phyloP scores from a whole-genome alignment of 2,888 invertebrate species.

The Drosophila anomalipes region DNA sequence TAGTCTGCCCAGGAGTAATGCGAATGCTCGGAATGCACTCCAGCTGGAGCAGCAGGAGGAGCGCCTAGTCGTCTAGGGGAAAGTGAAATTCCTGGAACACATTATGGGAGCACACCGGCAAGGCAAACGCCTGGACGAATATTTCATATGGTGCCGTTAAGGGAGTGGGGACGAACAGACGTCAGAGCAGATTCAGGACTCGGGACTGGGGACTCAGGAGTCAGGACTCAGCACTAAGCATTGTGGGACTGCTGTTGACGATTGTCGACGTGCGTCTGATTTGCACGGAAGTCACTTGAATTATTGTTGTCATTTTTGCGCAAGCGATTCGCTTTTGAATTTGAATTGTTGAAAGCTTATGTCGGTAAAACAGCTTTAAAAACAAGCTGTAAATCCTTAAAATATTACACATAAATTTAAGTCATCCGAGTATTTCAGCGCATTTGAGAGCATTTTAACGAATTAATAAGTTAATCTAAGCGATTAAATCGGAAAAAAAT shows the following conservation, averaged over 20 bases:
- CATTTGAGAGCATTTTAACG: not conserved
- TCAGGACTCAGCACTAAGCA: not conserved
- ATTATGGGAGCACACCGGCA: slow-evolving; percentile 29
- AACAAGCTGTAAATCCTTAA: not conserved
- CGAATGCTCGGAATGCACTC: slow-evolving; percentile 60
- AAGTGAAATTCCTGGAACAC: slow-evolving; percentile 72
- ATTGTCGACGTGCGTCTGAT: slow-evolving; percentile 59
- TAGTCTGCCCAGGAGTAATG: slow-evolving; percentile 57
- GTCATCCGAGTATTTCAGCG: not conserved
- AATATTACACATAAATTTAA: not conserved
- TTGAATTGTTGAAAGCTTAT: slow-evolving; percentile 3
- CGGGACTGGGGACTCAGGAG: not conserved
- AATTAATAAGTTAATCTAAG: not conserved
- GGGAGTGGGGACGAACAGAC: slow-evolving; percentile 10
- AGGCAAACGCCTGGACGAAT: slow-evolving; percentile 51
- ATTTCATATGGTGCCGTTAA: slow-evolving; percentile 58
- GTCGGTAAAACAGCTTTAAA: not conserved
- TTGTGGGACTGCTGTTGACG: slow-evolving; percentile 11
- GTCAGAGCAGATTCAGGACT: slow-evolving; percentile 3
- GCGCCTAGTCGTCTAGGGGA: slow-evolving; percentile 46
- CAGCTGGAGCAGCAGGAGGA: slow-evolving; percentile 20
- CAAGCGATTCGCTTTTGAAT: slow-evolving; percentile 45
- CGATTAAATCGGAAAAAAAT: not conserved
- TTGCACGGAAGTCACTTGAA: slow-evolving; percentile 66
- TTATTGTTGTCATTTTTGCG: slow-evolving; percentile 60